Percentiles rank a stretch among this genome's conserved stretches.
phyloP scores from a whole-genome alignment of 2,888 invertebrate genomes.

The Thereva nobilitata region DNA sequence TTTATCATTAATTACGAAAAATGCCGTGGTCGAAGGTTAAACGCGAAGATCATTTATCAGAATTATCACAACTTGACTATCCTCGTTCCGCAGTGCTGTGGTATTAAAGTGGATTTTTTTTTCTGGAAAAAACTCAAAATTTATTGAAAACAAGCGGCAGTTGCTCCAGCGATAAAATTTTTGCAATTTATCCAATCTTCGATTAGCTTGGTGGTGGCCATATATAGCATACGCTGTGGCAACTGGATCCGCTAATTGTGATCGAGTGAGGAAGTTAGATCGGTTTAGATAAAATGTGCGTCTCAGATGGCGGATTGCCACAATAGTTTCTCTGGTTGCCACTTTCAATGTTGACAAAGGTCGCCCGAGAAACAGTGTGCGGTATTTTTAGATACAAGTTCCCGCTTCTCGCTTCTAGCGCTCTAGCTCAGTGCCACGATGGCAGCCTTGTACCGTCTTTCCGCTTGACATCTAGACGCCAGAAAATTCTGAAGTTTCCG shows the following conservation, averaged over 20 bases:
- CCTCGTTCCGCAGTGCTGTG: too few species aligned
- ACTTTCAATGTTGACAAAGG: background rate
- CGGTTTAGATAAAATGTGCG: conserved; percentile 27
- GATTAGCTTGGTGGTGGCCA: too few species aligned
- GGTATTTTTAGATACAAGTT: conserved; percentile 7
- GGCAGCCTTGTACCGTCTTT: background rate
- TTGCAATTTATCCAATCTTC: too few species aligned
- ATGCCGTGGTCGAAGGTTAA: conserved; percentile 6
- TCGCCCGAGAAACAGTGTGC: background rate
- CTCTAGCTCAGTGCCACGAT: too few species aligned
- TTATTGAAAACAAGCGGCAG: too few species aligned
- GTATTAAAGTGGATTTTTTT: too few species aligned
- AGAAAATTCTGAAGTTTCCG: background rate
- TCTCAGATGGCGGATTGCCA: conserved; percentile 22
- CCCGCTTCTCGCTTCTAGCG: background rate
- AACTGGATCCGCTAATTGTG: conserved; percentile 26
- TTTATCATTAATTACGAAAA: conserved; percentile 4
- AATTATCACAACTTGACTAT: background rate
- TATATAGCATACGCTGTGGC: conserved; percentile 6
- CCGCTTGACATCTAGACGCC: conserved; percentile 35
- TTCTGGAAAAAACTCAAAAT: too few species aligned
- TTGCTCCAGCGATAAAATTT: too few species aligned
- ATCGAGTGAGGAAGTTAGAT: background rate
- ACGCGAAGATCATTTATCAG: conserved; percentile 29
- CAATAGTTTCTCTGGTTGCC: background rate